These are phyloP conservation scores for Volucella inanis DNA, from an alignment of 2,888 invertebrate species.

Conservation along the genomic window DNA sequence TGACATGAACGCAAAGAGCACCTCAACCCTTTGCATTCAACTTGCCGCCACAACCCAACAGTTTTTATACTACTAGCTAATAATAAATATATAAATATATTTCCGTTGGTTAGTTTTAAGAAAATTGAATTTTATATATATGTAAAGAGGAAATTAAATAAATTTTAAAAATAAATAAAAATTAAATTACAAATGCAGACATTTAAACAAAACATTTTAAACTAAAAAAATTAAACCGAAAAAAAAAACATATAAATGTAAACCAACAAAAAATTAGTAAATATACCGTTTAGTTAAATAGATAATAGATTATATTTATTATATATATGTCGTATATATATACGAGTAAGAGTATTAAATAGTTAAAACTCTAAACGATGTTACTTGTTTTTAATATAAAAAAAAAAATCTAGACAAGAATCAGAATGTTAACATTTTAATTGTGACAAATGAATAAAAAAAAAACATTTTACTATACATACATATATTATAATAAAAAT, in stretches of 20 bases:
- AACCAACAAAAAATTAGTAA: neutral
- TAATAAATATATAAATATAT: neutral
- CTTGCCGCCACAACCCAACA: neutral
- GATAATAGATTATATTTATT: constrained; percentile 42
- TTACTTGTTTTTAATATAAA: constrained; percentile 34
- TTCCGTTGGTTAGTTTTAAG: constrained; percentile 46
- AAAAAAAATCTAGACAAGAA: constrained; percentile 23
- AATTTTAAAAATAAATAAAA: constrained; percentile 8
- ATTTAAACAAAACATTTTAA: constrained; percentile 12
- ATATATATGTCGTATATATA: neutral
- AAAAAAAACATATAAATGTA: constrained; percentile 6
- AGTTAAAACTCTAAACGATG: constrained; percentile 22
- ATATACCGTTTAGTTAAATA: constrained; percentile 1
- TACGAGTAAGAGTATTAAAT: neutral
- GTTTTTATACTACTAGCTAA: constrained; percentile 2
- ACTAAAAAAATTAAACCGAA: constrained; percentile 2
- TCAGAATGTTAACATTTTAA: constrained; percentile 62
- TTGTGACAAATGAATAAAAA: constrained; percentile 29
- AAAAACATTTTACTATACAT: constrained; percentile 25
- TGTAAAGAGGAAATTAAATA: neutral
- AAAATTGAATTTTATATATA: constrained; percentile 33
- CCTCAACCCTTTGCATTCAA: neutral
- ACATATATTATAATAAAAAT: neutral
- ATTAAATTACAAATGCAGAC: constrained; percentile 9
- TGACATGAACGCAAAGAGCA: neutral